Conservation (phyloP, 2,113 vertebrate genomes). For the Gymnorhina tibicen region DNA sequence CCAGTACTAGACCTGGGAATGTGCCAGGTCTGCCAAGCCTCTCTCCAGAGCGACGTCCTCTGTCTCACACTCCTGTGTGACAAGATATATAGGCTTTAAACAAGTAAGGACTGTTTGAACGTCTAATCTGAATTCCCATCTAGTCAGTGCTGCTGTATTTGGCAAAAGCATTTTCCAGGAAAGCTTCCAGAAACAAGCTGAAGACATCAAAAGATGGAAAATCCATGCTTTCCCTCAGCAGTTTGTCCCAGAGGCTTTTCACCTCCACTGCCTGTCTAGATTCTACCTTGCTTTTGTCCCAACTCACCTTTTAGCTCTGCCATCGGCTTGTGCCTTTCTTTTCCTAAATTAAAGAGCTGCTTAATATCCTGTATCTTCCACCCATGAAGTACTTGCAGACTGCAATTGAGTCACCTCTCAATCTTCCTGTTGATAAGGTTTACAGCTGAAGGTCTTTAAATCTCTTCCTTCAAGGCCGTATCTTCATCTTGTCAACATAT, state of each 20-base stretch:
- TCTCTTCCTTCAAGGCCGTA: neutral
- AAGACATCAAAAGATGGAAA: constrained; percentile 20
- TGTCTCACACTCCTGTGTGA: neutral
- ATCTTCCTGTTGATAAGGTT: neutral
- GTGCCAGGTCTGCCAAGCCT: neutral
- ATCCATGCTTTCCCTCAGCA: neutral
- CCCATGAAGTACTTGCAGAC: neutral
- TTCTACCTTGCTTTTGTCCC: neutral
- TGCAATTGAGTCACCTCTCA: neutral
- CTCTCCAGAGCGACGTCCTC: neutral
- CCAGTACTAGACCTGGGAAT: neutral
- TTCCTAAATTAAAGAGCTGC: neutral
- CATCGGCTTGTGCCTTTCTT: neutral
- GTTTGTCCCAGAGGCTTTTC: neutral
- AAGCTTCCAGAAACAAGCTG: constrained; percentile 25
- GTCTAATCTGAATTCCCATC: constrained; percentile 26
- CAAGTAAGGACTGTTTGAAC: neutral
- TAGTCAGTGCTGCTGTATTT: constrained; percentile 36
- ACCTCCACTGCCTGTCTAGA: neutral
- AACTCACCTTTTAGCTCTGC: neutral
- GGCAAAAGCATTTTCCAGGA: constrained; percentile 4
- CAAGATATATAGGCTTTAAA: neutral
- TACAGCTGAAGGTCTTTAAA: neutral
- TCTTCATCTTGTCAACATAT: neutral
- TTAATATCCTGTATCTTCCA: neutral